These are phyloP conservation scores for Tyto alba DNA, from an alignment of 2,113 vertebrate genomes.

Conservation along the genomic window DNA sequence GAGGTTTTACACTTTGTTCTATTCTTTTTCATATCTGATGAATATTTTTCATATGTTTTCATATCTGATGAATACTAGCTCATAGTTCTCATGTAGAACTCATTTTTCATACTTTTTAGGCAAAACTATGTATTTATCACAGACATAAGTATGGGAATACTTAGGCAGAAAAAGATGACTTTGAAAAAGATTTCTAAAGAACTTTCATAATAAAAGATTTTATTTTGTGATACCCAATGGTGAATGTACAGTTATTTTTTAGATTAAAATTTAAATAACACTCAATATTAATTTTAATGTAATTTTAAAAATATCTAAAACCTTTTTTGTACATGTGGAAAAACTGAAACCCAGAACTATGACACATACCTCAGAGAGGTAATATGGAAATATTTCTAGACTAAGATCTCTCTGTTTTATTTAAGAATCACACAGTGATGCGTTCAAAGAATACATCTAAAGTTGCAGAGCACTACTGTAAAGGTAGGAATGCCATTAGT, in stretches of 20 bases:
- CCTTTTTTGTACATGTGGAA: neutral
- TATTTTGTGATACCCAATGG: fast-evolving
- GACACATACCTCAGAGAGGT: neutral
- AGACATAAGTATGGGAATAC: neutral
- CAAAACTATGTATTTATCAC: neutral
- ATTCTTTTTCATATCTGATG: neutral
- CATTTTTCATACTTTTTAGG: neutral
- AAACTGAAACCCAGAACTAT: neutral
- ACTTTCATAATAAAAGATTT: neutral
- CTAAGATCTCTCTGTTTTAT: neutral
- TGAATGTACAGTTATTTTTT: neutral
- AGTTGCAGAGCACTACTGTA: neutral
- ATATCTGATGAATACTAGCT: neutral
- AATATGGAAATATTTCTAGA: neutral
- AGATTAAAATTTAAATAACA: neutral
- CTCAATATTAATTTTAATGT: neutral
- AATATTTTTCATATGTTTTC: no score
- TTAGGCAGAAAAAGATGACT: neutral
- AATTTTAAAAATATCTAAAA: neutral
- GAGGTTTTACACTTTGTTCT: neutral
- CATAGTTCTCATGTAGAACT: neutral
- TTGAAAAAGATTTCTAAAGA: neutral
- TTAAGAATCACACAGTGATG: neutral
- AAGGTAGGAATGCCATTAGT: neutral
- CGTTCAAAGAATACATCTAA: neutral